Evolutionary conservation across 2,113 vertebrate genomes (phyloP).

Genomic region (Acrocephalus arundinaceus): DNA sequence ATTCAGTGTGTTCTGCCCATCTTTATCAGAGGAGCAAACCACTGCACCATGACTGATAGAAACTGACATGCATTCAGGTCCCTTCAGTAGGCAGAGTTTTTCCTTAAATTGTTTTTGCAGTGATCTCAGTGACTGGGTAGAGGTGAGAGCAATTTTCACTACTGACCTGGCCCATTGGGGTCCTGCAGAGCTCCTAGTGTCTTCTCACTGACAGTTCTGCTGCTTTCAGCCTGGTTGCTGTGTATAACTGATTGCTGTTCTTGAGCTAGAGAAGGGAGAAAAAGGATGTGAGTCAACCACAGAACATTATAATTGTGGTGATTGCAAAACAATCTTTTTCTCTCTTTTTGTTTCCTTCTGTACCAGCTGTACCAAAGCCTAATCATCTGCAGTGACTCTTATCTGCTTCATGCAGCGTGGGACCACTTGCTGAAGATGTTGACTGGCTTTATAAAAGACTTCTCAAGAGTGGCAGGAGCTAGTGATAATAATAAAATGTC

Average conservation of each 20-base stretch:
- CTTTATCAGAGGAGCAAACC: not conserved
- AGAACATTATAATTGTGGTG: not conserved
- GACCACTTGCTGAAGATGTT: not conserved
- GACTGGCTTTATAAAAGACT: not conserved
- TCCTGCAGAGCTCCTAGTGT: conserved; percentile 7
- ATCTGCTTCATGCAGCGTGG: not conserved
- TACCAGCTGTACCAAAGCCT: not conserved
- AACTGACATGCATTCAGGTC: not conserved
- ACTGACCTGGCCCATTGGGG: conserved; percentile 62
- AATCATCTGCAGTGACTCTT: not conserved
- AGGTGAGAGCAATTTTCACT: not conserved
- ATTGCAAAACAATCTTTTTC: not conserved
- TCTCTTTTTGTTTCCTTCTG: not conserved
- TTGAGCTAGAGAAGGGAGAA: conserved; percentile 18
- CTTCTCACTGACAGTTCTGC: not conserved
- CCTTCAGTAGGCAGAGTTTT: not conserved
- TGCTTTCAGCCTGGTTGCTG: conserved; percentile 74
- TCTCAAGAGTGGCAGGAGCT: not conserved
- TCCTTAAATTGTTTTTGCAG: not conserved
- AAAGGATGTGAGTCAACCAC: not conserved
- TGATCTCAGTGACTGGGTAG: not conserved
- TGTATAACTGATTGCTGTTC: conserved; percentile 35
- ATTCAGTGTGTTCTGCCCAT: not conserved
- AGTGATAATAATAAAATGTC: not conserved
- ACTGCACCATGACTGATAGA: not conserved